A percentile compares a stretch with the other conserved stretches of the same genome.
Conservation (phyloP, 2,113 vertebrate species). For the Paracanthobrama guichenoti region DNA sequence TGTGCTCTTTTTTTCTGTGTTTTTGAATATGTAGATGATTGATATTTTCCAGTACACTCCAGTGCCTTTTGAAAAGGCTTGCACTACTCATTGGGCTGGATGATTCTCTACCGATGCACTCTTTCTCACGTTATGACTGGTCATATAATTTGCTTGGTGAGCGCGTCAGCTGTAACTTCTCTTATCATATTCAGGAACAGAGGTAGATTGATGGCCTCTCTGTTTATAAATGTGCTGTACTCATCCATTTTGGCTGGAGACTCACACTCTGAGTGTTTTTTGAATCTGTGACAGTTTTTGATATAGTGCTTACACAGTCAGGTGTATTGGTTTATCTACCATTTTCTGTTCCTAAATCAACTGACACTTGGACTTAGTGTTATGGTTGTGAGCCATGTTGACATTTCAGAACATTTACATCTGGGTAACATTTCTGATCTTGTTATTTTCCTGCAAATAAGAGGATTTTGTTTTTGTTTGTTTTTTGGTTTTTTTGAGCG, state of each 20-base stretch:
- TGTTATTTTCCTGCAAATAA: not conserved
- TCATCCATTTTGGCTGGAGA: constrained; percentile 17
- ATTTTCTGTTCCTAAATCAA: not conserved
- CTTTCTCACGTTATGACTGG: constrained; percentile 1
- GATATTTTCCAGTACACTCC: constrained; percentile 9
- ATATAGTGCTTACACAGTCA: not conserved
- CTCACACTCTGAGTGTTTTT: not conserved
- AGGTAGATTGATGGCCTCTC: constrained; percentile 7
- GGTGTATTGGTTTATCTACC: not conserved
- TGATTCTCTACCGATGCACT: not conserved
- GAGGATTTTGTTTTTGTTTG: no score
- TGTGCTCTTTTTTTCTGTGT: not conserved
- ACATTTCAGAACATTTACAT: constrained; percentile 18
- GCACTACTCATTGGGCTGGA: constrained; percentile 21
- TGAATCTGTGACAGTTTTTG: not conserved
- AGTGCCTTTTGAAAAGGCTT: constrained; percentile 35
- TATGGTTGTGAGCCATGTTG: constrained; percentile 1
- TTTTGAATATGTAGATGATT: not conserved
- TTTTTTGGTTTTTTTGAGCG: not conserved
- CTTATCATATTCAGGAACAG: not conserved
- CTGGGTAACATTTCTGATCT: constrained; percentile 26
- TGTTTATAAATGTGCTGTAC: constrained; percentile 22
- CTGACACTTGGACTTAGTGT: not conserved
- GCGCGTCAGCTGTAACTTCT: not conserved
- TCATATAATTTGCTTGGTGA: not conserved